Base-by-base conservation (phyloP, 1,140 invertebrate genomes). In the Lepidurus couesii region DNA sequence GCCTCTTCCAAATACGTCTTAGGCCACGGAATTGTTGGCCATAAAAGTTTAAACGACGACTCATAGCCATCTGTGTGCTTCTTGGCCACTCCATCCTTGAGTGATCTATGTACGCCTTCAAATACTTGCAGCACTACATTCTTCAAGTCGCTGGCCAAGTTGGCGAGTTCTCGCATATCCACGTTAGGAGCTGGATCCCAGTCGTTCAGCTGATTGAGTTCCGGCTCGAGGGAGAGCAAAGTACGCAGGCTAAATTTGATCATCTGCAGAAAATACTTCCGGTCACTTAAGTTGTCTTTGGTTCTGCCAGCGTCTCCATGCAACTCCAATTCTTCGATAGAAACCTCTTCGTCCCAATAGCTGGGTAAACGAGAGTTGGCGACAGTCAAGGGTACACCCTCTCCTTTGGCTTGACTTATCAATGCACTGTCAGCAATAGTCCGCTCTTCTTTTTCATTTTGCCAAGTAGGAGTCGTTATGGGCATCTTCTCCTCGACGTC, bases 11-110 rank as follows among this genome's bases (percentile, higher is more conserved):
- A 21, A 21, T 65, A 65, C 53, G 13, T 16, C 16, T 65, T 65
- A 65, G 53, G 53, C 53, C 53, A 65, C 53, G 53, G 53, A 65
- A 65, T n/a, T 21, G 53, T 65, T 13, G 53, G 53, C 53, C 53
- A 65, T 13, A 65, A 65, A 16, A 65, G 53, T 21, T 65, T 65
- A 65, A 65, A 65, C 53, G 53, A 65, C 16, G 53, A 65, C 21
- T 65, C 53, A 16, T 65, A 65, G 21, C 53, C 53, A 21, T 65
- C 53, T 21, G 53, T 16, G 53, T 65, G 53, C 13, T 65, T 65
- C 53, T 21, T 65, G 13, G 53, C 53, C 21, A 65, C 13, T 13
- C 53, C 53, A 65, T 65, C 53, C 13, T 65, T 9, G 6, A 65
- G 53, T 65, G 53, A 65, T 65, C 53, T 13, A 16, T 21, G 53